Percentiles rank a stretch among this genome's conserved stretches.
These are phyloP conservation scores for Danionella cerebrum DNA, from an alignment of 2,113 vertebrate species.

Conservation along the genomic window DNA sequence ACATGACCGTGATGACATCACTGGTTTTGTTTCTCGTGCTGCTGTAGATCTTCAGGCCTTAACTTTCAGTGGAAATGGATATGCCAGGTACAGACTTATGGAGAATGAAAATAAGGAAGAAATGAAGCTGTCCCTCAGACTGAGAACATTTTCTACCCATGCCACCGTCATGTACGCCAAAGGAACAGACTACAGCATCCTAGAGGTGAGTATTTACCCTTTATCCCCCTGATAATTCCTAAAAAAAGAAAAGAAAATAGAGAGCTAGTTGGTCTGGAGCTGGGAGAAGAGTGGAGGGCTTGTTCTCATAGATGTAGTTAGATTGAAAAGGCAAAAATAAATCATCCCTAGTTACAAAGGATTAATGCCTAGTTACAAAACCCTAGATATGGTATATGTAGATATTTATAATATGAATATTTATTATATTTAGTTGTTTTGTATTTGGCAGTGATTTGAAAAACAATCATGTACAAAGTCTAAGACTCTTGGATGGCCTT, in stretches of 20 bases:
- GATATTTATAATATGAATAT: too few species aligned
- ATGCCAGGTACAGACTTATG: constrained; percentile 83
- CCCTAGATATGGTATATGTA: too few species aligned
- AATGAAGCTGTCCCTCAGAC: constrained; percentile 86
- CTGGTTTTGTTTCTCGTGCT: not conserved
- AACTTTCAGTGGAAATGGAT: constrained; percentile 87
- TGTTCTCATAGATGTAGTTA: constrained; percentile 63
- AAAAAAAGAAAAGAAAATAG: constrained; percentile 27
- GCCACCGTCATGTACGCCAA: constrained; percentile 93
- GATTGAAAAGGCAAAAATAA: too few species aligned
- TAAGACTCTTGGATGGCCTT: too few species aligned
- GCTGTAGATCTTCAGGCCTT: constrained; percentile 70
- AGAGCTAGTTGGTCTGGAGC: constrained; percentile 49
- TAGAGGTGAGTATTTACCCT: constrained; percentile 70
- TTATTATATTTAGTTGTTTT: too few species aligned
- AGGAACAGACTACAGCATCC: constrained; percentile 93
- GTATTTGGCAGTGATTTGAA: too few species aligned
- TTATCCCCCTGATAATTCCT: not conserved
- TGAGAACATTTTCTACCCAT: constrained; percentile 82
- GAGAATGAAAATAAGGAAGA: constrained; percentile 94
- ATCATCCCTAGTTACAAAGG: too few species aligned
- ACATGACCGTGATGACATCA: not conserved
- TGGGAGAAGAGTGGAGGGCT: constrained; percentile 49
- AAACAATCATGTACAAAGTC: too few species aligned
- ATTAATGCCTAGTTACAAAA: too few species aligned